Conservation (phyloP, 2,113 vertebrate species). For the Tyto alba region DNA sequence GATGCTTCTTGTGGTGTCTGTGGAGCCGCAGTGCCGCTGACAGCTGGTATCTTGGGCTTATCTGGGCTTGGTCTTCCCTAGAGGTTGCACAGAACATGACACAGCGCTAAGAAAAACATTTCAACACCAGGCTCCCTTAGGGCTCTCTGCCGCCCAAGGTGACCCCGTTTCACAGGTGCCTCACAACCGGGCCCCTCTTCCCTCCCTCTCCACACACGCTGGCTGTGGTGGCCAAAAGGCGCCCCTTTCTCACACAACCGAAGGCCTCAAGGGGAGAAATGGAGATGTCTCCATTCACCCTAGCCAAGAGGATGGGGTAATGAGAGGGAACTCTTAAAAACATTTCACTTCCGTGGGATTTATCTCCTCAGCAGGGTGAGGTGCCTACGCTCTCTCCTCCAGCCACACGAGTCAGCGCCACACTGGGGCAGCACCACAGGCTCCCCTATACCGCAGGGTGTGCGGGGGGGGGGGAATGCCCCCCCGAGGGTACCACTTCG, state of each 20-base stretch:
- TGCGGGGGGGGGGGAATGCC: accelerated
- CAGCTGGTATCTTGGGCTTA: background rate
- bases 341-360: no score
- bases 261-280: background rate
- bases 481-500: no score
- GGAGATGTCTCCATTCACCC: background rate
- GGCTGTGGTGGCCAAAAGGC: background rate
- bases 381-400: background rate
- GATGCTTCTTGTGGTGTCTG: background rate
- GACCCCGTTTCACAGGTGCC: background rate
- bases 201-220: no score
- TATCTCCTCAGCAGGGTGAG: background rate
- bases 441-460: background rate
- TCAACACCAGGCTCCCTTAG: background rate
- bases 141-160: background rate
- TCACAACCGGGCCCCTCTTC: background rate
- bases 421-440: accelerated
- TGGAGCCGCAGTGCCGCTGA: background rate
- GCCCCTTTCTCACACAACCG: background rate
- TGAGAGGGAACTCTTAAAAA: no score
- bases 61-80: background rate
- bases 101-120: background rate
- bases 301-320: background rate
- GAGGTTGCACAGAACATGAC: background rate
- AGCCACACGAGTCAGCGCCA: background rate